phyloP scores from a whole-genome alignment of 2,888 invertebrate genomes.

The Xanthorhoe spadicearia region DNA sequence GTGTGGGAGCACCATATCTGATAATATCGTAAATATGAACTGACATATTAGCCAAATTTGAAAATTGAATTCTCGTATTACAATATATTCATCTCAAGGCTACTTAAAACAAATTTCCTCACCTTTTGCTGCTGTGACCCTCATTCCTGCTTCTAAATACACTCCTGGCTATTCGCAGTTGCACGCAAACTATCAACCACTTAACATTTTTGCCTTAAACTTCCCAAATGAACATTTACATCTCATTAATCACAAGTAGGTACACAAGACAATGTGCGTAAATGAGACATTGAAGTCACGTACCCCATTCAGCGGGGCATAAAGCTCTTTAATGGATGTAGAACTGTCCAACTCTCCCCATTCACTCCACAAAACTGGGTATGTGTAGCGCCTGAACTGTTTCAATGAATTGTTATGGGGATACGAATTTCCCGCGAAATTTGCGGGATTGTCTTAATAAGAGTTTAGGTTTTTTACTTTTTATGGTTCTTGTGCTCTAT shows the following conservation, averaged over 20 bases:
- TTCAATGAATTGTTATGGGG: constrained; percentile 45
- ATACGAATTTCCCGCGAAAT: constrained; percentile 31
- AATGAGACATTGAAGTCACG: constrained; percentile 72
- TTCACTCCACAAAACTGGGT: constrained; percentile 60
- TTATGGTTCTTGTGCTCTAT: not conserved
- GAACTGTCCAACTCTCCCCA: constrained; percentile 74
- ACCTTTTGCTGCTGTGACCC: not conserved
- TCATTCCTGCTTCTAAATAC: not conserved
- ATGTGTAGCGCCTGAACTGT: constrained; percentile 36
- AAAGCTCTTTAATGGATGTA: constrained; percentile 73
- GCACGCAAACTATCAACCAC: constrained; percentile 23
- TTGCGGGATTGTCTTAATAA: constrained; percentile 5
- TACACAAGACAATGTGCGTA: constrained; percentile 52
- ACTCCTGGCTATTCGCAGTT: constrained; percentile 6
- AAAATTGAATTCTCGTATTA: too few relatives aligned
- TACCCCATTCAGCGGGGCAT: constrained; percentile 69
- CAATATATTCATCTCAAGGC: too few relatives aligned
- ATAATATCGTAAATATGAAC: too few relatives aligned
- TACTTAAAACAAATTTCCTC: too few relatives aligned
- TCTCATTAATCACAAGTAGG: constrained; percentile 37
- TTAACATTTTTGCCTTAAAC: constrained; percentile 32
- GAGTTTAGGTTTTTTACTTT: constrained; percentile 7
- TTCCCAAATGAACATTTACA: constrained; percentile 29
- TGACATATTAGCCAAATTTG: too few relatives aligned
- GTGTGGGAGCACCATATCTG: too few relatives aligned